Conservation (phyloP, 1,140 invertebrate species). For the Papilio xuthus region DNA sequence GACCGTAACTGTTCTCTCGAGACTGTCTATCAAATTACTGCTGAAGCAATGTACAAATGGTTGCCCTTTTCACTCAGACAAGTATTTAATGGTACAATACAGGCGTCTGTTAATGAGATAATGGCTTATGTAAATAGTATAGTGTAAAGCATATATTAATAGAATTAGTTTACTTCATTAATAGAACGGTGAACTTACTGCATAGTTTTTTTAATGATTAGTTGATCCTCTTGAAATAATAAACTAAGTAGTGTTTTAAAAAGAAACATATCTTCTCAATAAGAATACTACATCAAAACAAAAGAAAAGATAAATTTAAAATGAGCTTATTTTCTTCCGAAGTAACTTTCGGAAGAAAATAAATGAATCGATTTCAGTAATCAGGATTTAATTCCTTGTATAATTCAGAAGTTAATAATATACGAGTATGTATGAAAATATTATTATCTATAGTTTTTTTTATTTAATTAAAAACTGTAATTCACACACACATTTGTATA, state of each 20-base stretch:
- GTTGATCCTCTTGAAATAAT: no score
- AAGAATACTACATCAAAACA: no score
- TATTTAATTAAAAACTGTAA: neutral
- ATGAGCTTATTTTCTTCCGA: no score
- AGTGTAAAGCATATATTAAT: neutral
- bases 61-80: neutral
- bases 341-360: no score
- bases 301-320: no score
- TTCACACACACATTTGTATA: no score
- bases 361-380: neutral
- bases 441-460: neutral
- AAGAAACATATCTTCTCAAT: no score
- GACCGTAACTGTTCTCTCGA: neutral
- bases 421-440: neutral
- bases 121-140: neutral
- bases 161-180: neutral
- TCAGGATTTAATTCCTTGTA: neutral
- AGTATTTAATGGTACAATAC: neutral
- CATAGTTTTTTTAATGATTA: no score
- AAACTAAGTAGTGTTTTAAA: no score
- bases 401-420: neutral
- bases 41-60: neutral
- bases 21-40: constrained; percentile 13
- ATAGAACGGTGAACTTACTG: no score
- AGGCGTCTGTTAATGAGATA: neutral